phyloP scores from a whole-genome alignment of 1,140 invertebrate species.

The Neodiprion lecontei region DNA sequence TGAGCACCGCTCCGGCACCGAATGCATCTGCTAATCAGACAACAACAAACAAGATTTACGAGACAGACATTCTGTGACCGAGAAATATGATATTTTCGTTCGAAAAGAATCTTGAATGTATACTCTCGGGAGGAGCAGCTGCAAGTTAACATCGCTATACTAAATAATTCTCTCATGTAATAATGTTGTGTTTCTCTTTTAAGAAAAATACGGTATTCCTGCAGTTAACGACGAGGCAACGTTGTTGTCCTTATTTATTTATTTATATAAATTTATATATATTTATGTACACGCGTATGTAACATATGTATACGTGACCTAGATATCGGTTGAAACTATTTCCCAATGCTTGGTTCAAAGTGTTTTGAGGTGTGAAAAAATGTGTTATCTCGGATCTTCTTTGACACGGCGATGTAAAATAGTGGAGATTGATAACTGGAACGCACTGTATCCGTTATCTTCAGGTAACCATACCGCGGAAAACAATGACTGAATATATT shows the following conservation, averaged over 20 bases:
- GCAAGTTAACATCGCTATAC: background rate
- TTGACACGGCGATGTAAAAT: too few species aligned
- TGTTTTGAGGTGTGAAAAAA: too few species aligned
- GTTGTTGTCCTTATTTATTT: constrained; percentile 2
- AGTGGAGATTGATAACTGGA: too few species aligned
- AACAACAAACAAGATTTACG: constrained; percentile 80
- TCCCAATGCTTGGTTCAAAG: too few species aligned
- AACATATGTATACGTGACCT: background rate
- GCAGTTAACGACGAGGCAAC: background rate
- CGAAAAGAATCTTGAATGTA: background rate
- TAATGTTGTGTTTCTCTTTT: too few species aligned
- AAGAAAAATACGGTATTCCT: too few species aligned
- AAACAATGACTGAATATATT: background rate
- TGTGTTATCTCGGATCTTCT: too few species aligned
- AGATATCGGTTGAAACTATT: too few species aligned
- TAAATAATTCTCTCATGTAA: too few species aligned
- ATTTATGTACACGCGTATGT: background rate
- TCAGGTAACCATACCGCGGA: too few species aligned
- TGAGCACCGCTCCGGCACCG: constrained; percentile 14
- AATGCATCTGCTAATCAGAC: constrained; percentile 33
- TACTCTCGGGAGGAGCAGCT: background rate
- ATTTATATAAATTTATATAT: constrained; percentile 8
- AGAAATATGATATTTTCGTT: constrained; percentile 27
- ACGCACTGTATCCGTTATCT: too few species aligned
- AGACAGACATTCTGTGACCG: constrained; percentile 88